Conservation (phyloP, 2,888 invertebrate genomes). For the Pediacus dermestoides region DNA sequence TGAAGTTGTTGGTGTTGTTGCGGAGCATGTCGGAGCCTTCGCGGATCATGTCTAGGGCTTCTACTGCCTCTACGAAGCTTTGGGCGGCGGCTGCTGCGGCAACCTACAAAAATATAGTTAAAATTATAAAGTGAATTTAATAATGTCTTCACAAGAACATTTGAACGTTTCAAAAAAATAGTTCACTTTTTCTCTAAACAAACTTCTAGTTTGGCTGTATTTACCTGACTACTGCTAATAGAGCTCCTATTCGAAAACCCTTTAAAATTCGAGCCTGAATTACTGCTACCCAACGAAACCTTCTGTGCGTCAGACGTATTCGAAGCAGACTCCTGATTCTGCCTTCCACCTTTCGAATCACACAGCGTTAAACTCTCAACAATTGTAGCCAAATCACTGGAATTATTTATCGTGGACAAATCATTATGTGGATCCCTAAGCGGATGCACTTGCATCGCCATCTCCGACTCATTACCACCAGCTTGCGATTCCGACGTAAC, state of each 20-base stretch:
- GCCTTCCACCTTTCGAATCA: slow-evolving; percentile 47
- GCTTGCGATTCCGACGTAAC: slow-evolving; percentile 52
- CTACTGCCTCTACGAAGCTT: slow-evolving; percentile 56
- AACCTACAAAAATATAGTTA: too few species aligned
- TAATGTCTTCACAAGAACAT: too few species aligned
- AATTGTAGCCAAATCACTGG: slow-evolving; percentile 78
- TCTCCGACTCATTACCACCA: slow-evolving; percentile 54
- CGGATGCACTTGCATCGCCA: slow-evolving; percentile 59
- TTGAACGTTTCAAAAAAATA: too few species aligned
- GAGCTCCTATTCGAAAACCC: slow-evolving; percentile 40
- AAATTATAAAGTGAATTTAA: too few species aligned
- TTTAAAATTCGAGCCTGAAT: slow-evolving; percentile 42
- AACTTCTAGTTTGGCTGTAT: too few species aligned
- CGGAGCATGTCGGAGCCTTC: slow-evolving; percentile 69
- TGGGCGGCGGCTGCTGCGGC: slow-evolving; percentile 45
- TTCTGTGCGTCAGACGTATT: slow-evolving; percentile 38
- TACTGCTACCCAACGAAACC: slow-evolving; percentile 36
- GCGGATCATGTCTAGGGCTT: slow-evolving; percentile 64
- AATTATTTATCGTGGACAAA: slow-evolving; percentile 68
- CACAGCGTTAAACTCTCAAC: slow-evolving; percentile 76
- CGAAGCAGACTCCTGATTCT: slow-evolving; percentile 10
- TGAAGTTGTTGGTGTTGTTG: slow-evolving; percentile 75
- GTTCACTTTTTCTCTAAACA: too few species aligned
- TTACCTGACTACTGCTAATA: slow-evolving; percentile 44
- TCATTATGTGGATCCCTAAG: slow-evolving; percentile 62